phyloP scores from a whole-genome alignment of 2,113 vertebrate genomes.

The Sapayoa aenigma region DNA sequence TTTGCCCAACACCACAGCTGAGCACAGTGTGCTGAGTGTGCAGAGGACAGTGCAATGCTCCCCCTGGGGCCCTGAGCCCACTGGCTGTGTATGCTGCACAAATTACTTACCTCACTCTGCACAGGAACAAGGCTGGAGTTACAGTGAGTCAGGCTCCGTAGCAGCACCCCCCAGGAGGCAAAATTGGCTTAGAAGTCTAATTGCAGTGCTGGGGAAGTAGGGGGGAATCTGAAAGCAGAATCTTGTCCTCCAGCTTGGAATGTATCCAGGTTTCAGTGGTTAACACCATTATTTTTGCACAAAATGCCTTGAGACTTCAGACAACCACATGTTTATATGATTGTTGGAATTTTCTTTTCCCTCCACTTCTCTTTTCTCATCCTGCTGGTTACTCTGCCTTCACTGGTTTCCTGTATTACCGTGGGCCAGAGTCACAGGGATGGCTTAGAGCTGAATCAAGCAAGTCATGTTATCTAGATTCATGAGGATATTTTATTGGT shows the following conservation, averaged over 20 bases:
- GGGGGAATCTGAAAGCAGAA: not conserved
- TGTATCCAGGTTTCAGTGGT: not conserved
- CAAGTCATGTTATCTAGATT: not conserved
- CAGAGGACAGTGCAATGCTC: fast-evolving
- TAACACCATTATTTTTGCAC: not conserved
- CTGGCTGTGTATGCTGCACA: fast-evolving
- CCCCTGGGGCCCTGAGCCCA: fast-evolving
- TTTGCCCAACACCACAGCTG: not conserved
- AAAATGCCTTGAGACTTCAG: not conserved
- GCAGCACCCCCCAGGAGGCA: not conserved
- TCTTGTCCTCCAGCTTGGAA: not conserved
- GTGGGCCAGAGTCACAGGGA: not conserved
- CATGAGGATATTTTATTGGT: not conserved
- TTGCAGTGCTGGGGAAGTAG: not conserved
- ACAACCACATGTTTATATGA: not conserved
- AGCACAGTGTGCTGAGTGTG: fast-evolving
- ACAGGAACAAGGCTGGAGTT: not conserved
- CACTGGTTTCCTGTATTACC: not conserved
- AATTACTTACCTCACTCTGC: not conserved
- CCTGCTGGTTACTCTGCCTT: not conserved
- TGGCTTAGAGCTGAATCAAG: not conserved
- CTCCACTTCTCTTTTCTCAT: not conserved
- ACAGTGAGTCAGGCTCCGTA: not conserved
- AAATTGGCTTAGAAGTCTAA: fast-evolving
- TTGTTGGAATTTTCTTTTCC: not conserved